Percentiles rank a stretch among this genome's conserved stretches.
phyloP scores from a whole-genome alignment of 1,140 invertebrate genomes.

The Euglossa dilemma region DNA sequence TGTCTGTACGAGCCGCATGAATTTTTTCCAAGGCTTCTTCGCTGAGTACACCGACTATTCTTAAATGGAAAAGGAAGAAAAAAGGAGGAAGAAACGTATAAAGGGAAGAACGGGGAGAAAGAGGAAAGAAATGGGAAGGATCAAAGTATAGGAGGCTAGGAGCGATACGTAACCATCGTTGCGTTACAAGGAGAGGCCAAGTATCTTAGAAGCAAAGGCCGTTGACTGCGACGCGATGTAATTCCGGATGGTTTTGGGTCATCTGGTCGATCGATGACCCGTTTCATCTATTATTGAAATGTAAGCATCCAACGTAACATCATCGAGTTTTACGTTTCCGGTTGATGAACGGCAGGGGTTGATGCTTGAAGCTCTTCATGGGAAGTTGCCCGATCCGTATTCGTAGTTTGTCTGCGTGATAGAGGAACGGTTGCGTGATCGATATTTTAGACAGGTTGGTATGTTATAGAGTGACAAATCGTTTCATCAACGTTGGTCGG shows the following conservation, averaged over 20 bases:
- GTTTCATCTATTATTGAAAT: conserved; percentile 59
- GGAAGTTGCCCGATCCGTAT: not conserved
- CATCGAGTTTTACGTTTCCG: conserved; percentile 18
- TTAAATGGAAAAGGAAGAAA: not conserved
- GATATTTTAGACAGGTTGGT: not conserved
- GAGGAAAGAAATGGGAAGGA: not conserved
- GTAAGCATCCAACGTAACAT: conserved; percentile 17
- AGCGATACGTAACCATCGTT: conserved; percentile 3
- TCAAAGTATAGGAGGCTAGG: not conserved
- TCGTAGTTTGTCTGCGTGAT: not conserved
- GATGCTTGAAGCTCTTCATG: not conserved
- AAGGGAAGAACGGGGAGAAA: not conserved
- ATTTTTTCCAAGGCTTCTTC: conserved; percentile 26
- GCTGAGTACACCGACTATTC: not conserved
- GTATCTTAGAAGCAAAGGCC: not conserved
- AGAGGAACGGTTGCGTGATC: not conserved
- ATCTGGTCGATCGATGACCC: conserved; percentile 57
- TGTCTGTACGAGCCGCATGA: conserved; percentile 29
- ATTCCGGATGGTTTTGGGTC: conserved; percentile 47
- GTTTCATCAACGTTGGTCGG: not conserved
- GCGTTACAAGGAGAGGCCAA: not conserved
- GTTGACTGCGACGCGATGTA: conserved; percentile 26
- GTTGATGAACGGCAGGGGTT: not conserved
- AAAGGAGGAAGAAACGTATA: not conserved
- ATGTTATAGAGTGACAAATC: conserved; percentile 1